Percentiles rank a stretch among this genome's conserved stretches.
These are phyloP conservation scores for Glyphotaelius pellucidus DNA, from an alignment of 2,888 invertebrate genomes.

Conservation along the genomic window DNA sequence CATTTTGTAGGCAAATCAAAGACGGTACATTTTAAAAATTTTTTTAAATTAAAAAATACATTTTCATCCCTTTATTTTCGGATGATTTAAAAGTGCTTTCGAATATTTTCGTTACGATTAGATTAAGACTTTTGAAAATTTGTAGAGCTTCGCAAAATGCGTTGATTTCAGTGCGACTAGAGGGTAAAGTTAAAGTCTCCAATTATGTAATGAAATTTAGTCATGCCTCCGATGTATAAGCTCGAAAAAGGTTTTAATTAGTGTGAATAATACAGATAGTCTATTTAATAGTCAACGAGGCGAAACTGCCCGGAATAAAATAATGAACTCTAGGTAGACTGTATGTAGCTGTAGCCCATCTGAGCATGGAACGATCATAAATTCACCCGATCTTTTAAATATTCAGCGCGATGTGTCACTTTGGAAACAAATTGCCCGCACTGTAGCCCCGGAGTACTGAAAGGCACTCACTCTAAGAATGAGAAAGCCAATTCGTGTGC, in stretches of 20 bases:
- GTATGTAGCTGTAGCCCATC: constrained; percentile 17
- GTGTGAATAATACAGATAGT: constrained; percentile 13
- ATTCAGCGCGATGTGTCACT: constrained; percentile 61
- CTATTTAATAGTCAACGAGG: constrained; percentile 26
- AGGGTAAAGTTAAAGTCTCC: neutral
- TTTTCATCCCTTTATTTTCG: neutral
- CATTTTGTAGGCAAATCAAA: no score
- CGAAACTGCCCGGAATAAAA: constrained; percentile 34
- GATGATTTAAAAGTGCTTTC: neutral
- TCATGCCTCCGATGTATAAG: neutral
- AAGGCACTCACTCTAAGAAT: constrained; percentile 17
- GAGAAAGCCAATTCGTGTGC: constrained; percentile 39
- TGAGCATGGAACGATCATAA: constrained; percentile 46
- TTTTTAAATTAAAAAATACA: no score
- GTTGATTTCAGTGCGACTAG: neutral
- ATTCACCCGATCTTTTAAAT: constrained; percentile 61
- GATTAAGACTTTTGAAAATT: neutral
- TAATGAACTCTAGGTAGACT: neutral
- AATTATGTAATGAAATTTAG: neutral
- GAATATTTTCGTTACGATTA: neutral
- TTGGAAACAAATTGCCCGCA: constrained; percentile 59
- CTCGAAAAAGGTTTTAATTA: constrained; percentile 29
- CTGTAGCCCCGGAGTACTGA: constrained; percentile 22
- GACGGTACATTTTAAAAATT: no score
- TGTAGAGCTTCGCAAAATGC: neutral